Evolutionary conservation across 1,140 invertebrate species (phyloP).

Genomic region (Diuraphis noxia): DNA sequence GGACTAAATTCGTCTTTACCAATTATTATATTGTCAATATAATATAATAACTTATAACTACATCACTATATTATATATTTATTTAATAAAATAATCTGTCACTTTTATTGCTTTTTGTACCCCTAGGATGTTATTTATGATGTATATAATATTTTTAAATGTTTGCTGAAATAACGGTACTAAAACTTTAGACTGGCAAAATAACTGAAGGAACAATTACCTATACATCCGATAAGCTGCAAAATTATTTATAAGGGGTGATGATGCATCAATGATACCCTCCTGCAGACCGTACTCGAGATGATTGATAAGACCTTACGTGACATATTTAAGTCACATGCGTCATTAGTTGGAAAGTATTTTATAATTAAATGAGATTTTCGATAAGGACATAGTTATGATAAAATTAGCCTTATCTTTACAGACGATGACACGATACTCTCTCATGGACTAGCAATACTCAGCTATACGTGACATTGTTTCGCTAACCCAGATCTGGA

Average conservation of each 20-base stretch:
- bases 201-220: not conserved
- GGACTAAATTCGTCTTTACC: not conserved
- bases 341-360: not conserved
- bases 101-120: too few species aligned
- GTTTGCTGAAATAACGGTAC: not conserved
- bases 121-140: too few species aligned
- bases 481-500: not conserved
- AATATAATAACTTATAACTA: not conserved
- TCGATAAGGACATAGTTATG: not conserved
- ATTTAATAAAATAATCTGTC: not conserved
- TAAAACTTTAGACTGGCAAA: not conserved
- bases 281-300: too few species aligned
- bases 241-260: not conserved
- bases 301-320: not conserved
- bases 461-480: too few species aligned
- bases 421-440: not conserved
- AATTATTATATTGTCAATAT: not conserved
- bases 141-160: too few species aligned
- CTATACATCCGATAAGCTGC: not conserved
- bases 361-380: not conserved
- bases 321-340: not conserved
- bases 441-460: too few species aligned
- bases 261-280: not conserved
- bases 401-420: not conserved
- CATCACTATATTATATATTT: not conserved